Evolutionary conservation across 2,797 vertebrate genomes (phyloP).

Genomic region (Threskiornis aethiopicus): DNA sequence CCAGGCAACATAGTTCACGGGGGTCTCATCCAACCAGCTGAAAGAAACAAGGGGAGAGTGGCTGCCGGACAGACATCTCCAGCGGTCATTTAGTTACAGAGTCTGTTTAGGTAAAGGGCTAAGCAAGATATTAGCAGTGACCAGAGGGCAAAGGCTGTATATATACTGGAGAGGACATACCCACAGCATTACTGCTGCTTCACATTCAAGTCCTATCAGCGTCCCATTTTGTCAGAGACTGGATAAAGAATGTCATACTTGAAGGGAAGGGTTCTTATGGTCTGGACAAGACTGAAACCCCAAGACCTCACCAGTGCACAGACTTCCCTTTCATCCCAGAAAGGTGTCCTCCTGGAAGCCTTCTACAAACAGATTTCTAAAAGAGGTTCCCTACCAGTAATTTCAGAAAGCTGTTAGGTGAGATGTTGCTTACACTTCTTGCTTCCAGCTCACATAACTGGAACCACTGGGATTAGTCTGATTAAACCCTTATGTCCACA

Average conservation of each 20-base stretch:
- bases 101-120: not conserved
- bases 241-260: not conserved
- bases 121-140: not conserved
- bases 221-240: not conserved
- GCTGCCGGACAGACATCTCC: not conserved
- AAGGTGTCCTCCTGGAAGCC: not conserved
- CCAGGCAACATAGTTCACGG: constrained; percentile 87
- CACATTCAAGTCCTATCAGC: not conserved
- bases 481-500: not conserved
- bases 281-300: not conserved
- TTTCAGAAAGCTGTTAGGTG: not conserved
- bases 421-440: not conserved
- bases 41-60: constrained; percentile 26
- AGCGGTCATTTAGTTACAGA: not conserved
- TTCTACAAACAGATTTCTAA: not conserved
- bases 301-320: not conserved
- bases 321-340: not conserved
- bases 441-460: not conserved
- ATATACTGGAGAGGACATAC: not conserved
- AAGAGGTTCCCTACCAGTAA: not conserved
- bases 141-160: not conserved
- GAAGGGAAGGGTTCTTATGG: not conserved
- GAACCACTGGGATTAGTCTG: not conserved
- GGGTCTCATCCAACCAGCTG: constrained; percentile 88
- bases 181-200: not conserved